Conservation (phyloP, 2,113 vertebrate species). For the Eidolon helvum region DNA sequence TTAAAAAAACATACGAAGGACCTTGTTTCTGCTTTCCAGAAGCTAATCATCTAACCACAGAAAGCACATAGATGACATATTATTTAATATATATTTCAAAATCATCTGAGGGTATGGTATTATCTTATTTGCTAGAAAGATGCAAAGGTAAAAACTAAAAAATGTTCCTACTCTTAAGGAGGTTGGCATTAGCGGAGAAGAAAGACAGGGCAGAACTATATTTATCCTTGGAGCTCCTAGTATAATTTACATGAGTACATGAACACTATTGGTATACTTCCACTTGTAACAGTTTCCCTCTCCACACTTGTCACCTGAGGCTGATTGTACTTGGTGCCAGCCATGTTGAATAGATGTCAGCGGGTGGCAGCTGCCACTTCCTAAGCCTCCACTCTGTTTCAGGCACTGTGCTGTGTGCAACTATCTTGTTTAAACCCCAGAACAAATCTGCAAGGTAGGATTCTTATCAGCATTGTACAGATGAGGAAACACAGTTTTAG, state of each 20-base stretch:
- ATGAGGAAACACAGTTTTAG: not conserved
- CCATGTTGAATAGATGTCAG: not conserved
- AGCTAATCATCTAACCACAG: not conserved
- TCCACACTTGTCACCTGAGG: not conserved
- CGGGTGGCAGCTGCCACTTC: not conserved
- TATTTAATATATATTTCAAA: not conserved
- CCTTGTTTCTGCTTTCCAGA: not conserved
- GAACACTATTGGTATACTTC: not conserved
- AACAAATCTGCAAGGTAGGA: not conserved
- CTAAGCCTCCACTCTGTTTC: not conserved
- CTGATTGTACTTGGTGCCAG: not conserved
- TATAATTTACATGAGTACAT: not conserved
- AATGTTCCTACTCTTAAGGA: not conserved
- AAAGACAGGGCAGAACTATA: not conserved
- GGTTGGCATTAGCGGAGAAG: not conserved
- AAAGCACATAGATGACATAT: not conserved
- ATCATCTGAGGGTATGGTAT: not conserved
- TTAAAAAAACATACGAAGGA: not conserved
- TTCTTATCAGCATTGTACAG: not conserved
- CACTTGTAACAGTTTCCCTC: not conserved
- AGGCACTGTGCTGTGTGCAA: not conserved
- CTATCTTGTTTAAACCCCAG: not conserved
- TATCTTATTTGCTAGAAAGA: not conserved
- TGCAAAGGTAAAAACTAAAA: not conserved
- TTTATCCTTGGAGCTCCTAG: not conserved